Evolutionary conservation across 2,113 vertebrate genomes (phyloP), one percentile per base, ranked within the genome.

Genomic region (Oreochromis spilurus): DNA sequence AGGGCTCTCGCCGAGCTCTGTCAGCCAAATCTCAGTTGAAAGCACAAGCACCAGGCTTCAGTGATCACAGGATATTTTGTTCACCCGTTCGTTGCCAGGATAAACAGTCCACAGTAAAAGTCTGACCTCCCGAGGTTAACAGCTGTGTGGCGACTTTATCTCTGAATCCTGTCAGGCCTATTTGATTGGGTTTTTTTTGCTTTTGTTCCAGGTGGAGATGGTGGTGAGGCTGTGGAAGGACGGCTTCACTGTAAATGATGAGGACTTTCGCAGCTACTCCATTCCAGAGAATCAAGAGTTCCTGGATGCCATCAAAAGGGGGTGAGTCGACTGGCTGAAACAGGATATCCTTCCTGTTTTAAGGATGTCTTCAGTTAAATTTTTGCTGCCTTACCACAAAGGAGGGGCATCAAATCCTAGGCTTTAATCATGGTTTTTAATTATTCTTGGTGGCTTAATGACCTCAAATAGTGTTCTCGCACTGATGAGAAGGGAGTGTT

Each of bases 141-240:
- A 75, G 70, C 70, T 50, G 9, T 5, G 9, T 8, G 43, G 70
- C 24, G 16, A 19, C 43, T 77, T 77, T 12, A 29, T 50, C 16
- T 12, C 70, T 31, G 43, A 7, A 50, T 50, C 6, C 70, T 31
- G 43, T 50, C 70, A 77, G 70, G 43, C 24, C 43, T 77, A 48
- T 77, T 77, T 52, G 45, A 52, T 77, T 31, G 45, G 2, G 9
- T 0, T 0, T 1, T 19, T 50, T n/a, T 52, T 17, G 21, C 12
- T 29, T 81, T 50, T 16, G 9, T 38, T 93, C 4, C 91, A 99
- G 99, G 97, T 97, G 81, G 98, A 98, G 94, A 92, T 99, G 91
- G 97, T 97, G 90, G 97, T 99, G 93, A 97, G 97, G 90, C 96
- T 99, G 88, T 99, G 98, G 98, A 99, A 98, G 94, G 98, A 99